Evolutionary conservation across 2,888 invertebrate species (phyloP), one percentile per base, ranked within the genome.

Genomic region (Melolontha melolontha): DNA sequence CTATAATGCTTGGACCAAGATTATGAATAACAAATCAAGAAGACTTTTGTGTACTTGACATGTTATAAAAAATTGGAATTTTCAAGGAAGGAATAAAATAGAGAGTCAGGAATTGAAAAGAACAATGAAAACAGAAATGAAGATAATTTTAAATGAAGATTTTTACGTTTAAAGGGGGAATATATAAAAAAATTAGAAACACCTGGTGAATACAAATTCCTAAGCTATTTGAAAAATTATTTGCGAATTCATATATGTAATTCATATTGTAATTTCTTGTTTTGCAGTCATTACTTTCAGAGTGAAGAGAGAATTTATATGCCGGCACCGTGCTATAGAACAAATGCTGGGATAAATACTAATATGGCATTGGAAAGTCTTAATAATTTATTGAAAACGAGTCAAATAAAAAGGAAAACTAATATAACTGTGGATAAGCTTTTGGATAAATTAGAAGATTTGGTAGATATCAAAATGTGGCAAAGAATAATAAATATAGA

Each of bases 301-400:
- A 64, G 29, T 64, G 54, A 70, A 51, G 70, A 71, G 14, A 64
- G 71, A 54, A 72, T 70, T 47, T 29, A 49, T 14, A 73, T 71
- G 72, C 72, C 71, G 73, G 74, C 71, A 6, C 72, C 72, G 68
- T 74, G 71, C 64, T 68, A 69, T 40, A 70, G 72, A 65, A 66
- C 39, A 39, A 71, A 72, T 71, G 68, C 67, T 22, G 72, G 71
- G 7, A 70, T 73, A 5, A 73, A 73, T 55, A 72, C 73, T 0
- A 73, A 73, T 59, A 74, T 73, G 75, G 72, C 75, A 16, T 66
- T 75, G 17, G 73, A 73, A 67, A 70, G 67, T 55, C 66, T 75
- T 40, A 72, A 75, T 49, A 75, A 74, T 8, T 16, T 73, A 41
- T 49, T 74, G 29, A 75, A 75, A 40, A 54, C 50, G 7, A 70